Evolutionary conservation across 2,888 invertebrate species (phyloP).

Genomic region (Perizoma affinitatum): DNA sequence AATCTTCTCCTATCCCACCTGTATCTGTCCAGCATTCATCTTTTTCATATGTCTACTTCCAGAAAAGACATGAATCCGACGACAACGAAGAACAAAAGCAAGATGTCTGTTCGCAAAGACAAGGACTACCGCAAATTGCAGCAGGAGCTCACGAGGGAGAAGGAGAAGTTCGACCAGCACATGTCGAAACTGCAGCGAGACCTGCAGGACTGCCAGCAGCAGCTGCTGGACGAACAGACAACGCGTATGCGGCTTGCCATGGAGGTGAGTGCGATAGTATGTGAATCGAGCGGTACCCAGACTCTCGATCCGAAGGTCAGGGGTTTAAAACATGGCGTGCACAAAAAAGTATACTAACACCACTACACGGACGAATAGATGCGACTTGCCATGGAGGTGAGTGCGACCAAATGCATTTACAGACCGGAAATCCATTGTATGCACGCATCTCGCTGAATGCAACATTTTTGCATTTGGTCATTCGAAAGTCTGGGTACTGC

Average conservation of each 20-base stretch:
- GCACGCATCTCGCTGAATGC: no score
- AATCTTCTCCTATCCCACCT: no score
- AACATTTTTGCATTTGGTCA: no score
- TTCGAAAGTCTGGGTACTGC: no score
- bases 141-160: conserved; percentile 96
- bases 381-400: conserved; percentile 94
- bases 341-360: no score
- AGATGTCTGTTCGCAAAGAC: conserved; percentile 93
- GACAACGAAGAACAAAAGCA: conserved; percentile 91
- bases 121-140: conserved; percentile 97
- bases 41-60: conserved; percentile 18
- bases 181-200: conserved; percentile 93
- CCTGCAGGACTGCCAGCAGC: conserved; percentile 93
- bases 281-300: no score
- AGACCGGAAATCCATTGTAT: no score
- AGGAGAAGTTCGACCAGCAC: conserved; percentile 96
- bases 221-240: conserved; percentile 89
- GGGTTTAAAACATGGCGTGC: no score
- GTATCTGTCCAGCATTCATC: no score
- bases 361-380: conserved; percentile 71
- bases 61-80: conserved; percentile 86
- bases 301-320: no score
- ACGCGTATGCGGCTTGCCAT: conserved; percentile 91
- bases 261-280: conserved; percentile 84
- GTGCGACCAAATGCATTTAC: neutral